Percentiles rank a stretch among this genome's conserved stretches.
Conservation (phyloP, 2,888 invertebrate species). For the Sylvicola fuscatus region DNA sequence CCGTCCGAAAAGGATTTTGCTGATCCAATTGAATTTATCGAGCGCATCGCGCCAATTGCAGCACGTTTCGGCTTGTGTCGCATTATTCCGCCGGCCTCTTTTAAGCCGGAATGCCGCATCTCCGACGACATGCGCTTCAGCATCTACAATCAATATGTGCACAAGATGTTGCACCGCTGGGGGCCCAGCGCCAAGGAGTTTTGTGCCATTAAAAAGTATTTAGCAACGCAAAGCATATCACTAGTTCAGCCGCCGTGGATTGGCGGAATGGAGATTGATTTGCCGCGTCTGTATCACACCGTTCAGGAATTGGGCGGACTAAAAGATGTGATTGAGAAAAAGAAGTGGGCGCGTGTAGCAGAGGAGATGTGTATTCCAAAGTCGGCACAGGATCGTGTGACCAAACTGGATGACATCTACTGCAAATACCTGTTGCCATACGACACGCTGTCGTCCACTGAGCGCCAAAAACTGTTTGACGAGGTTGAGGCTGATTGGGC, state of each 20-base stretch:
- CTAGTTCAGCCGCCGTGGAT: conserved; percentile 62
- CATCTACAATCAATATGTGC: conserved; percentile 75
- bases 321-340: conserved; percentile 68
- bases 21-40: conserved; percentile 71
- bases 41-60: conserved; percentile 52
- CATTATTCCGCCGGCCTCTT: conserved; percentile 62
- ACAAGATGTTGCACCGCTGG: conserved; percentile 74
- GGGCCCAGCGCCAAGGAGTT: conserved; percentile 70
- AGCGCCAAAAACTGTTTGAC: conserved; percentile 48
- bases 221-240: conserved; percentile 54
- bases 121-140: conserved; percentile 72
- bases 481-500: conserved; percentile 59
- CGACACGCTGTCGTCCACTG: conserved; percentile 59
- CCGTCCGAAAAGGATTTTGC: conserved; percentile 68
- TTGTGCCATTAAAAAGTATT: conserved; percentile 63
- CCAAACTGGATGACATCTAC: conserved; percentile 73
- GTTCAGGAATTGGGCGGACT: conserved; percentile 74
- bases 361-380: conserved; percentile 74
- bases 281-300: conserved; percentile 65
- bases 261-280: conserved; percentile 78
- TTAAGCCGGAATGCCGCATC: conserved; percentile 63
- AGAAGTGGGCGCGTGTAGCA: conserved; percentile 73
- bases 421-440: conserved; percentile 81
- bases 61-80: conserved; percentile 71
- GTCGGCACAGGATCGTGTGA: conserved; percentile 55